Evolutionary conservation across 2,888 invertebrate genomes (phyloP), one percentile per base, ranked within the genome.

Genomic region (Heliconius hortense): DNA sequence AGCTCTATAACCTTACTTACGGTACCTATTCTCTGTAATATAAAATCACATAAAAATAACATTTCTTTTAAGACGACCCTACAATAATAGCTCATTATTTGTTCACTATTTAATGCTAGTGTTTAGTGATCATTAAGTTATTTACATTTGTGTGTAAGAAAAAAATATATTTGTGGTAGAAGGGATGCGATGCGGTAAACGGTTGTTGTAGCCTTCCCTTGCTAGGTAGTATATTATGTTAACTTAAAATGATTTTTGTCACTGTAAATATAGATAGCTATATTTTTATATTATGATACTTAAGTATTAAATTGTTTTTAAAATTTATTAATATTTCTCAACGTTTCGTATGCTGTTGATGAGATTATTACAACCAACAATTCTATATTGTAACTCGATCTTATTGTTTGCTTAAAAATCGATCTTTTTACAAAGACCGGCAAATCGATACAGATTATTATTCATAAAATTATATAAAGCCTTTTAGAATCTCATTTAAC

Each of bases 201-300:
- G 84, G 84, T 82, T 83, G 82, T 77, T 75, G 53, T 28, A 75
- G 78, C 79, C 76, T 78, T 39, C 68, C 77, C 76, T 76, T 74
- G 72, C 72, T 71, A 72, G 62, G 69, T 79, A 77, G 43, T 39
- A 13, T 66, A 43, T 72, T 76, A 83, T 84, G 83, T 80, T 86
- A 86, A 87, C 87, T 87, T 87, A 88, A 82, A 88, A 85, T 69
- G 69, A 85, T 87, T 88, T 88, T 85, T 88, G 85, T 88, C 88
- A 86, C 82, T 93, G 93, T 93, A 92, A 88, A 93, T 92, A 93
- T 92, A 90, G 89, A 90, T 87, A 84, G 84, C 86, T 91, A 92
- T 78, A 79, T 79, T 93, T 93, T 93, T 93, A 90, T 89, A 90
- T 90, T 88, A 85, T 86, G 87, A 87, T 86, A 84, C 84, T 87